These are phyloP conservation scores for Probaryconus sp. DNA, from an alignment of 1,140 invertebrate species.

Conservation along the genomic window DNA sequence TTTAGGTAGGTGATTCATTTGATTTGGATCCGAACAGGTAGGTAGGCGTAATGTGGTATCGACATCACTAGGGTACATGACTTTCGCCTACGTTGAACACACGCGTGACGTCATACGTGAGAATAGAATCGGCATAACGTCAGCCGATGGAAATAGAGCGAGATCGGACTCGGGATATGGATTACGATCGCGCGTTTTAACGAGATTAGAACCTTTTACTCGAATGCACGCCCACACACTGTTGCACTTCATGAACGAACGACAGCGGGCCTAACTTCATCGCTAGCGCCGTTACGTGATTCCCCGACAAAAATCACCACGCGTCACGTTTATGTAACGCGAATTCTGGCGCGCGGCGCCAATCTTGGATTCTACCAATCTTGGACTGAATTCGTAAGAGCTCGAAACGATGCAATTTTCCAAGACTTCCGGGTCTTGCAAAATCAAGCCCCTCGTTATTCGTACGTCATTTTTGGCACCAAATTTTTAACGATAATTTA, in stretches of 20 bases:
- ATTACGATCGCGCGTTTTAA: slow-evolving; percentile 24
- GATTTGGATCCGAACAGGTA: slow-evolving; percentile 51
- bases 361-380: too few species aligned
- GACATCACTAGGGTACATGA: slow-evolving; percentile 44
- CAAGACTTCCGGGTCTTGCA: too few species aligned
- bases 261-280: neutral
- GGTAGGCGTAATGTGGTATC: slow-evolving; percentile 49
- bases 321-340: neutral
- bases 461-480: too few species aligned
- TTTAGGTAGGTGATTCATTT: slow-evolving; percentile 46
- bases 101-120: slow-evolving; percentile 40
- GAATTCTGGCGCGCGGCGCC: too few species aligned
- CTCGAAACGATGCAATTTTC: too few species aligned
- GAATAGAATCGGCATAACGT: slow-evolving; percentile 53
- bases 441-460: too few species aligned
- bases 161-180: slow-evolving; percentile 43
- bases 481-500: too few species aligned
- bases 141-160: slow-evolving; percentile 45
- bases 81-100: slow-evolving; percentile 45
- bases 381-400: too few species aligned
- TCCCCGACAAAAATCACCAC: neutral
- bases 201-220: slow-evolving; percentile 37
- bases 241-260: slow-evolving; percentile 5
- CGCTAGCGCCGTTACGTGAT: neutral
- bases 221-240: slow-evolving; percentile 13